These are phyloP conservation scores for Penaeus vannamei DNA, from an alignment of 1,140 invertebrate genomes.

Conservation along the genomic window DNA sequence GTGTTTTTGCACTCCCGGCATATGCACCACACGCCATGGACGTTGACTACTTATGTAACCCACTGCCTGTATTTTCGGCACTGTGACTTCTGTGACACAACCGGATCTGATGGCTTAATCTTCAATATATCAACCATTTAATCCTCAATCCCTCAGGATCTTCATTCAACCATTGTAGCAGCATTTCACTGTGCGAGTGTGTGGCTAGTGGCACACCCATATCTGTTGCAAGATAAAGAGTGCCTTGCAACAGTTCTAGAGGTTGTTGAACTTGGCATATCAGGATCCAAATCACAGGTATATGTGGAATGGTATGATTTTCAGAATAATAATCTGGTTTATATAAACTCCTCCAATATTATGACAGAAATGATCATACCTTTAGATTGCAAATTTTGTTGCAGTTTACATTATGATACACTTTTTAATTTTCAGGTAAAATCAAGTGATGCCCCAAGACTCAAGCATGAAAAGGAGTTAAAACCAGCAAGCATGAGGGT, in stretches of 20 bases:
- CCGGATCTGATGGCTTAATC: no score
- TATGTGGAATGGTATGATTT: no score
- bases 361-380: neutral
- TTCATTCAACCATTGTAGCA: conserved; percentile 97
- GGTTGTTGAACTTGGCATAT: conserved; percentile 97
- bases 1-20: no score
- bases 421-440: conserved; percentile 78
- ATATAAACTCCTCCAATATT: no score
- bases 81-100: no score
- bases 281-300: conserved; percentile 88
- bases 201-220: conserved; percentile 92
- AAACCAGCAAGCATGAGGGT: conserved; percentile 97
- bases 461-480: conserved; percentile 96
- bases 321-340: no score
- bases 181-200: conserved; percentile 87
- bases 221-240: conserved; percentile 90
- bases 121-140: no score
- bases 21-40: no score
- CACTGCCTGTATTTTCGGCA: no score
- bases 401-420: neutral
- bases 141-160: conserved; percentile 76
- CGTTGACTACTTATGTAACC: no score
- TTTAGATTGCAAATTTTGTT: neutral
- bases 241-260: conserved; percentile 94
- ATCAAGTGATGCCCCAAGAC: conserved; percentile 88